Evolutionary conservation across 2,113 vertebrate genomes (phyloP), one percentile per base, ranked within the genome.

Genomic region (Cariama cristata): DNA sequence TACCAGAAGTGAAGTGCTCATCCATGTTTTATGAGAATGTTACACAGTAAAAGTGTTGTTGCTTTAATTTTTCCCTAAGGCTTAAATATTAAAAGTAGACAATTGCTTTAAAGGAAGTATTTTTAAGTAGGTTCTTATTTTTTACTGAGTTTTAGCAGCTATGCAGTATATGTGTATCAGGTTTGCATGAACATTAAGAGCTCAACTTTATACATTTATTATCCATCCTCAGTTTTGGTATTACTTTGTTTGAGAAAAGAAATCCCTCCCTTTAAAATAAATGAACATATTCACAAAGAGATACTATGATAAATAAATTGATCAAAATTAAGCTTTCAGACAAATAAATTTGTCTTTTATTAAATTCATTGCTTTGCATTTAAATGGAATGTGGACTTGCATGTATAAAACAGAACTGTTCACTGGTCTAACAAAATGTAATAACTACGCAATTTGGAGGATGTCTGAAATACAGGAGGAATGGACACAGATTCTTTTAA

Each of bases 1-100:
- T 87, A 62, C 38, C 86, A 87, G 73, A 94, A 82, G 27, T 84
- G 60, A 92, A 95, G 72, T 6, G 2, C 56, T 96, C 80, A 93
- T 86, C 73, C 42, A 68, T 93, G 66, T 88, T 84, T 93, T 91
- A 91, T 91, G 80, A 85, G 60, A 79, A 82, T 75, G 60, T 83
- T 85, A 53, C 14, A 19, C 49, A 72, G 68, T 68, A 59, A 55
- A 96, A 92, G 11, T 67, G 75, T 49, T 71, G 27, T 80, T 81
- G 69, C 80, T 93, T 91, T 96, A 84, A 75, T 96, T 94, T 95
- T 89, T 84, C 86, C 89, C 73, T 58, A 23, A 87, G 88, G 83
- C 76, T 84, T 96, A 88, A 92, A 92, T 95, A 77, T 91, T 95
- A 77, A 93, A 79, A 69, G 44, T 35, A 81, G 56, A 35, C 38